These are phyloP conservation scores for Alauda arvensis DNA, from an alignment of 2,797 vertebrate genomes.

Conservation along the genomic window DNA sequence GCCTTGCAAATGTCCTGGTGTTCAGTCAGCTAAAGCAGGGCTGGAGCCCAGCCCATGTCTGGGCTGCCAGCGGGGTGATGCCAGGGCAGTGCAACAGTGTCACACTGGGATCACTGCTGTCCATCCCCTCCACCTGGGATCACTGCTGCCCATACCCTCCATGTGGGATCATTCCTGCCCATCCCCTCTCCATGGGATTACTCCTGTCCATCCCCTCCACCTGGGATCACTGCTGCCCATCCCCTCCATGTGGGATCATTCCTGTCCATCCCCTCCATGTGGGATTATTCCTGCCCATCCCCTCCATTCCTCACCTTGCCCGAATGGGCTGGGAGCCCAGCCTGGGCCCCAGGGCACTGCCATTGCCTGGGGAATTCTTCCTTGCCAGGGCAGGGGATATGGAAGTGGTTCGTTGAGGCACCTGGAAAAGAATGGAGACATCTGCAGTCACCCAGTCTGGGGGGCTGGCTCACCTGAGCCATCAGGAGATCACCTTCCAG, in stretches of 20 bases:
- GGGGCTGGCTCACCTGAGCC: neutral
- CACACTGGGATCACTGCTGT: accelerated
- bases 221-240: no score
- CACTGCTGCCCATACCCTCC: neutral
- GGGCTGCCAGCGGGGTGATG: accelerated
- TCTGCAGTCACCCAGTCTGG: neutral
- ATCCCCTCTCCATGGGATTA: no score
- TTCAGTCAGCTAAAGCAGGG: neutral
- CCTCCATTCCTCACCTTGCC: slow-evolving; percentile 81
- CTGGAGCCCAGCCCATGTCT: accelerated
- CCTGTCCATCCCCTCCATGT: no score
- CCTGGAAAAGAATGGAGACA: slow-evolving; percentile 71
- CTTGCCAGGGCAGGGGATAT: slow-evolving; percentile 94
- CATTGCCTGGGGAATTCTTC: slow-evolving; percentile 94
- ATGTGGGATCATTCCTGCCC: no score
- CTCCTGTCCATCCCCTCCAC: no score
- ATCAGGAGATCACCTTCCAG: neutral
- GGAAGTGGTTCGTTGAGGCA: slow-evolving; percentile 97
- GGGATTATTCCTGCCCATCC: neutral
- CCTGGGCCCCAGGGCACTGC: slow-evolving; percentile 84
- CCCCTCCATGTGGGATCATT: no score
- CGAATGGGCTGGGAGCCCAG: slow-evolving; percentile 89
- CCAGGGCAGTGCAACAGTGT: neutral
- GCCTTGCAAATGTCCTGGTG: accelerated
- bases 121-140: neutral